Percentiles rank a stretch among this genome's conserved stretches.
phyloP scores from a whole-genome alignment of 2,888 invertebrate genomes.

The Heteropelma amictum region DNA sequence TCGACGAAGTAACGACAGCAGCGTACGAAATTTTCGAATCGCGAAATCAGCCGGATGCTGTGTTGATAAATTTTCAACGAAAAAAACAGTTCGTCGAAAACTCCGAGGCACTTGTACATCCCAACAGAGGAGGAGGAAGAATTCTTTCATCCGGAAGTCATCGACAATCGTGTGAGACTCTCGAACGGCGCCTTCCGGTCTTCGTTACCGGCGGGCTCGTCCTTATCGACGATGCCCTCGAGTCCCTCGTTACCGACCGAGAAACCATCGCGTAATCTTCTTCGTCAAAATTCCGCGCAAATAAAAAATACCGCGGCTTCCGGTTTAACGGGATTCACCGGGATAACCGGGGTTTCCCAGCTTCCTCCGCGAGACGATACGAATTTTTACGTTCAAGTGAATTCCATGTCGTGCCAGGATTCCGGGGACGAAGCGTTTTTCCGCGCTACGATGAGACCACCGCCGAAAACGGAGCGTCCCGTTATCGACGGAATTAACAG shows the following conservation, averaged over 20 bases:
- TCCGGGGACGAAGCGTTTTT: constrained; percentile 64
- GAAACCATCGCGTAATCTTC: neutral
- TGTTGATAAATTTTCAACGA: constrained; percentile 63
- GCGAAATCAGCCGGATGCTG: constrained; percentile 46
- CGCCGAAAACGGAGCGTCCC: constrained; percentile 57
- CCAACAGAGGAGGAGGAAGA: constrained; percentile 58
- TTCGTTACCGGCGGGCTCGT: constrained; percentile 5
- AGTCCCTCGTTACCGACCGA: constrained; percentile 26
- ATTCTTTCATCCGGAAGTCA: constrained; percentile 63
- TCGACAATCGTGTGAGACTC: constrained; percentile 65
- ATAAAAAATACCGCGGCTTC: neutral
- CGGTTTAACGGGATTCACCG: constrained; percentile 2
- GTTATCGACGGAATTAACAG: constrained; percentile 61
- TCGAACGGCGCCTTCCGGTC: constrained; percentile 20
- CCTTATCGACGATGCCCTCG: neutral
- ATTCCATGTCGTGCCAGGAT: constrained; percentile 69
- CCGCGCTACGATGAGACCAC: constrained; percentile 60
- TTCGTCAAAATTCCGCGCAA: constrained; percentile 10
- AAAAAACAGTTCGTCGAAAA: constrained; percentile 54
- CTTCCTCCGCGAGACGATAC: constrained; percentile 18
- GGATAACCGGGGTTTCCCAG: constrained; percentile 15
- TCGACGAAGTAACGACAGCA: constrained; percentile 27
- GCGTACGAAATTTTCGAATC: constrained; percentile 9
- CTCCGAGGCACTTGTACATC: constrained; percentile 60
- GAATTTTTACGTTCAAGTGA: constrained; percentile 55